Base-by-base conservation (phyloP, 2,888 invertebrate species). In the Nycteola revayana region DNA sequence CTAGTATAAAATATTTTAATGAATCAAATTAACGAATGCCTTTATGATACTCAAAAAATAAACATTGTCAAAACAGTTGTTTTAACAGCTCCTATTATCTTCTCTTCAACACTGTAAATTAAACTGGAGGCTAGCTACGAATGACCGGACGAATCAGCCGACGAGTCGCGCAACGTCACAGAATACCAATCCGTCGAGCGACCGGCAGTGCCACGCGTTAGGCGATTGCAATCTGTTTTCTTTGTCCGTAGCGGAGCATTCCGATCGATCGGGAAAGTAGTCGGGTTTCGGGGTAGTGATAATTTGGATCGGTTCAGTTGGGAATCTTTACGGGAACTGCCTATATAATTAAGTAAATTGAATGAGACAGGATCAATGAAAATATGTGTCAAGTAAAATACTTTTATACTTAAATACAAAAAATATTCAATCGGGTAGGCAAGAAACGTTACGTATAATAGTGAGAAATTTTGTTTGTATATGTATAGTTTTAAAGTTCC, bases 61-160 rank as follows among this genome's bases (percentile, higher is more conserved):
- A 70, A 68, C 66, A 64, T 60, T 57, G 51, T 56, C 67, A 60
- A 65, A 75, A 75, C 70, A 67, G 60, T 66, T 62, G 61, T 75
- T 75, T 77, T 75, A 76, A 75, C 77, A 75, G 67, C 70, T 67
- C 69, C 81, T 79, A 84, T 84, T 85, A 86, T 81, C 76, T 73
- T 66, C 70, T 71, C 68, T 81, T 76, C 75, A 79, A 75, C 79
- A 71, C 76, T 75, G 77, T 84, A 85, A 83, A 84, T 85, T 84
- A 83, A 80, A 80, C 75, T 66, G 63, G 73, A n/a, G n/a, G n/a
- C n/a, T 75, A 74, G 60, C 66, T 72, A 69, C 57, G 58, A 59
- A 60, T 62, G 49, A 58, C 59, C 49, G 43, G 70, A 81, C 55
- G 36, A 33, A 45, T 82, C 64, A 27, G 32, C 25, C 36, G 52